These are phyloP conservation scores for Styela plicata DNA, from an alignment of 23 tunicate species.

Conservation along the genomic window DNA sequence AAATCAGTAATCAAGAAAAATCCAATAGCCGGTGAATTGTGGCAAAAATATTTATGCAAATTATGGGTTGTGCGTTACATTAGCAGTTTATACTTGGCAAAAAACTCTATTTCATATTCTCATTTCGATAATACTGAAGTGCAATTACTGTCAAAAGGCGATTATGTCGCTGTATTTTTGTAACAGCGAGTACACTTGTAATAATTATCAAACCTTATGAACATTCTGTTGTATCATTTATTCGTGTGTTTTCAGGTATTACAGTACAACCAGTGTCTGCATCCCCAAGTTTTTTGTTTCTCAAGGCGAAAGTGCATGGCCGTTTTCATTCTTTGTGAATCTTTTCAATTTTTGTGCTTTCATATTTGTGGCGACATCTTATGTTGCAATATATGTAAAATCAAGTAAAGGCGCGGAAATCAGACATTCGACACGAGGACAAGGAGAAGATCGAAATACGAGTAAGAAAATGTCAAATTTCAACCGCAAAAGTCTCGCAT, in stretches of 20 bases:
- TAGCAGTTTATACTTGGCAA: background rate
- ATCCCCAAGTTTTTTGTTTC: slow-evolving; percentile 66
- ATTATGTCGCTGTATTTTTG: background rate
- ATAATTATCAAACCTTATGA: too few species aligned
- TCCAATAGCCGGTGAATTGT: too few species aligned
- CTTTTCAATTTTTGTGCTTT: slow-evolving; percentile 65
- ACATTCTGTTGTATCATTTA: background rate
- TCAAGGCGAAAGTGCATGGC: slow-evolving; percentile 42
- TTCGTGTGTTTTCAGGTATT: slow-evolving; percentile 40
- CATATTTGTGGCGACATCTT: slow-evolving; percentile 48
- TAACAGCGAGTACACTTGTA: too few species aligned
- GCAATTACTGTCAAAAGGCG: background rate
- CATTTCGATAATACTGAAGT: background rate
- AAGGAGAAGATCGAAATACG: background rate
- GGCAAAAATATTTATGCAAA: too few species aligned
- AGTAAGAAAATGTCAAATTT: background rate
- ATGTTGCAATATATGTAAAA: slow-evolving; percentile 32
- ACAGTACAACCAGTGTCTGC: slow-evolving; percentile 70
- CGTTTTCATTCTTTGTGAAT: slow-evolving; percentile 43
- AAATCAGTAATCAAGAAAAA: too few species aligned
- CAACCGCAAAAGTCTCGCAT: too few species aligned
- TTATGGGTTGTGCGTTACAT: too few species aligned
- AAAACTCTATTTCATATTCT: background rate
- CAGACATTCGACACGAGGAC: background rate
- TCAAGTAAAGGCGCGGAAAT: background rate